phyloP scores from a whole-genome alignment of 2,113 vertebrate species.

The Melanerpes formicivorus region DNA sequence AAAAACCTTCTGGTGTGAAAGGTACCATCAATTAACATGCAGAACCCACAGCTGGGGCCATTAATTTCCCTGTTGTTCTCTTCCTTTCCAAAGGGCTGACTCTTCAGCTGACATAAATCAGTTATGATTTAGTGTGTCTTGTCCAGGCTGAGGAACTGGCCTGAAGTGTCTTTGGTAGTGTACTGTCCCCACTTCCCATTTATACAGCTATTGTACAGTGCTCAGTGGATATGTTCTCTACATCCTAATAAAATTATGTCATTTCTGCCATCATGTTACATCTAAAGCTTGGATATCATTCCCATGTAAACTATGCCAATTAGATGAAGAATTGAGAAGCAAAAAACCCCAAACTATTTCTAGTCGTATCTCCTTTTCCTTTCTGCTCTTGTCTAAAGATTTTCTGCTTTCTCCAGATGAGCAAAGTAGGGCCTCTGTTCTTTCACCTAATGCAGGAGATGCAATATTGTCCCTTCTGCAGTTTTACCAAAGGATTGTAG shows the following conservation, averaged over 20 bases:
- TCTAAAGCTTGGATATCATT: not conserved
- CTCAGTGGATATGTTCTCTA: not conserved
- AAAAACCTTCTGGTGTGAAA: constrained; percentile 23
- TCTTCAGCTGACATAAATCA: not conserved
- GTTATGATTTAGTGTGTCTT: not conserved
- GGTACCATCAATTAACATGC: constrained; percentile 10
- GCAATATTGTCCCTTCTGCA: not conserved
- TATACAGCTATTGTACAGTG: not conserved
- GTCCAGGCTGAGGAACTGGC: not conserved
- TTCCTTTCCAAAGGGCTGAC: not conserved
- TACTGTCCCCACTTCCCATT: not conserved
- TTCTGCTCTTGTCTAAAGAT: not conserved
- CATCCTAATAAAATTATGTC: not conserved
- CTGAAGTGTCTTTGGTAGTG: not conserved
- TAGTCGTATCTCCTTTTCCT: not conserved
- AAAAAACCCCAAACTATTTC: not conserved
- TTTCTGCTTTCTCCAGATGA: not conserved
- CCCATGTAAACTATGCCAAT: not conserved
- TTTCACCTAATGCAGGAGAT: not conserved
- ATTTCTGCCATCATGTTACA: not conserved
- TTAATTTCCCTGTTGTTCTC: constrained; percentile 21
- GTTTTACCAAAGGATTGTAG: not conserved
- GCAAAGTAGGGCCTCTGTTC: not conserved
- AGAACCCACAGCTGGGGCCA: not conserved
- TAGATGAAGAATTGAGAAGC: not conserved